Conservation (phyloP, 2,888 invertebrate species). For the Cantharis nigra region DNA sequence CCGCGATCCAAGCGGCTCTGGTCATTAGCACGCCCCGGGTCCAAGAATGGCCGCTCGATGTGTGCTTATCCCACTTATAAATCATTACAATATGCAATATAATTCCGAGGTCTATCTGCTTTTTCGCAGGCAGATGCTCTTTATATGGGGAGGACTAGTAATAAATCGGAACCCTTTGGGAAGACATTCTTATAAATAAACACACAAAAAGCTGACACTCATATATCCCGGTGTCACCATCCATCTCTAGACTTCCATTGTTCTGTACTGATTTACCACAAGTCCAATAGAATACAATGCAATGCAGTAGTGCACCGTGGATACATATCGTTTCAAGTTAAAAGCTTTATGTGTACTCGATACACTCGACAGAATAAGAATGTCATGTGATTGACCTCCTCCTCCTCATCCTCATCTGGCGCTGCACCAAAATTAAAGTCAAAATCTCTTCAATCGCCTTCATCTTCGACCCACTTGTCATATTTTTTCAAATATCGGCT, state of each 20-base stretch:
- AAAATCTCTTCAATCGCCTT: not conserved
- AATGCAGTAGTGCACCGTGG: constrained; percentile 49
- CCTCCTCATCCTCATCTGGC: not conserved
- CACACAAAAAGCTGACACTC: constrained; percentile 43
- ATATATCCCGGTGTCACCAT: constrained; percentile 46
- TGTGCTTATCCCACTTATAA: constrained; percentile 58
- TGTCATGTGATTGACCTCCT: constrained; percentile 33
- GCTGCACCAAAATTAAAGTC: not conserved
- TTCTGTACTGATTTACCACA: constrained; percentile 50
- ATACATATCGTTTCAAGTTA: constrained; percentile 41
- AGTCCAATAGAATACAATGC: constrained; percentile 50
- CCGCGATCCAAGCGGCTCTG: constrained; percentile 56
- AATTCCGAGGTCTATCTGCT: constrained; percentile 58
- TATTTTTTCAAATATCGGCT: constrained; percentile 14
- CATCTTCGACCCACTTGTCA: not conserved
- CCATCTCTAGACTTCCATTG: constrained; percentile 47
- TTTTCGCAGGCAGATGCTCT: constrained; percentile 58
- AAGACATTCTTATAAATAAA: constrained; percentile 37
- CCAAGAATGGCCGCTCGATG: constrained; percentile 57
- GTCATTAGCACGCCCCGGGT: constrained; percentile 58
- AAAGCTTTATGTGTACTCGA: constrained; percentile 39
- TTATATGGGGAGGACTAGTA: constrained; percentile 41
- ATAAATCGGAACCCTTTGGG: constrained; percentile 44
- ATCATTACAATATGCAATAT: constrained; percentile 60
- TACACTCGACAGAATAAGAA: constrained; percentile 37